phyloP scores from a whole-genome alignment of 2,888 invertebrate species.

The Nudaria mundana region DNA sequence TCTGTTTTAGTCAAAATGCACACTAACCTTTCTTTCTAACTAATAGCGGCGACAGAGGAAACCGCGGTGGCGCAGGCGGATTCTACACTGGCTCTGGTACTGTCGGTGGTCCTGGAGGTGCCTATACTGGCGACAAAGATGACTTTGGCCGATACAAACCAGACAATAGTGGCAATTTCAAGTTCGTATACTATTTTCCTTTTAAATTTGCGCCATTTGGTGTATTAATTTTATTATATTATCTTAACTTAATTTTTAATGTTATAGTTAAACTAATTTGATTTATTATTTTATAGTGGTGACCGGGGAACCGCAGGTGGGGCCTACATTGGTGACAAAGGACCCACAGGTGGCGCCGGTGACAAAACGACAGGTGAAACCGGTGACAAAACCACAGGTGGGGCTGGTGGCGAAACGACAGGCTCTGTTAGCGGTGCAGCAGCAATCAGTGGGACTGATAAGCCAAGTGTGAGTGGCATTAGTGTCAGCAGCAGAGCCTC shows the following conservation, averaged over 20 bases:
- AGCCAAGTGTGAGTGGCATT: slow-evolving; percentile 7
- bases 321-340: slow-evolving; percentile 31
- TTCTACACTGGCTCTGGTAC: slow-evolving; percentile 25
- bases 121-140: slow-evolving; percentile 30
- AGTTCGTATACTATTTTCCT: slow-evolving; percentile 35
- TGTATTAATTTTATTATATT: no score
- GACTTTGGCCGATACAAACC: slow-evolving; percentile 46
- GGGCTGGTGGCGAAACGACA: slow-evolving; percentile 1
- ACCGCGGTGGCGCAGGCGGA: slow-evolving; percentile 19
- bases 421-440: slow-evolving; percentile 16
- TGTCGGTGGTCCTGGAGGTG: slow-evolving; percentile 24
- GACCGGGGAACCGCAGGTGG: slow-evolving; percentile 45
- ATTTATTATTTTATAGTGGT: slow-evolving; percentile 20
- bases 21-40: no score
- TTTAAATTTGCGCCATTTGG: no score
- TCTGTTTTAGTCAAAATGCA: no score
- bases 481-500: slow-evolving; percentile 3
- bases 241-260: no score
- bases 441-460: neutral
- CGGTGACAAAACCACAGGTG: slow-evolving; percentile 4
- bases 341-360: slow-evolving; percentile 15
- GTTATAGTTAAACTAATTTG: neutral
- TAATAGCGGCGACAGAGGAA: slow-evolving; percentile 7
- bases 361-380: slow-evolving; percentile 1
- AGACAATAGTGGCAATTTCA: slow-evolving; percentile 33